A percentile compares a stretch with the other conserved stretches of the same genome.
These are phyloP conservation scores for Pachypanchax playfairii DNA, from an alignment of 2,113 vertebrate species.

Conservation along the genomic window DNA sequence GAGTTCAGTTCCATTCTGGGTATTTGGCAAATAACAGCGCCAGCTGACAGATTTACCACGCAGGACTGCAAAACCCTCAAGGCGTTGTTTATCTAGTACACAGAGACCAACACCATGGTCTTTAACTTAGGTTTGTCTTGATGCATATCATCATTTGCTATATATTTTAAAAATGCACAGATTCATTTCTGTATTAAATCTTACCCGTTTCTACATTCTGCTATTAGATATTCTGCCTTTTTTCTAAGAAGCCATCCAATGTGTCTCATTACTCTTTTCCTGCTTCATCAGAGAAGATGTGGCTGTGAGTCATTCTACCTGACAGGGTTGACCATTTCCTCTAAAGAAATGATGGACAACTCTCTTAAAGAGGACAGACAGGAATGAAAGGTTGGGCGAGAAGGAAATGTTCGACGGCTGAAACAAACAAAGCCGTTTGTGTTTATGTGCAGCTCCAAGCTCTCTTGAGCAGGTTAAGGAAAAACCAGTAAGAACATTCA, in stretches of 20 bases:
- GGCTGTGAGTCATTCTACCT: slow-evolving; percentile 44
- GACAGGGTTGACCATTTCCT: slow-evolving; percentile 47
- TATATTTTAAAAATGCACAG: no score
- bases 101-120: slow-evolving; percentile 30
- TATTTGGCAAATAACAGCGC: slow-evolving; percentile 34
- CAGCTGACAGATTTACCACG: slow-evolving; percentile 40
- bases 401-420: slow-evolving; percentile 25
- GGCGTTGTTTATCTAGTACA: slow-evolving; percentile 33
- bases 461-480: not conserved
- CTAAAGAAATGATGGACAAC: not conserved
- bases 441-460: slow-evolving; percentile 23
- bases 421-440: slow-evolving; percentile 37
- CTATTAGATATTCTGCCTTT: slow-evolving; percentile 21
- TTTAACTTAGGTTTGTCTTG: slow-evolving; percentile 11
- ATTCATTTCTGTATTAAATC: no score
- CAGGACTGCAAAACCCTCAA: slow-evolving; percentile 27
- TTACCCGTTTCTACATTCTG: slow-evolving; percentile 8
- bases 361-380: slow-evolving; percentile 22
- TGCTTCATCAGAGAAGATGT: slow-evolving; percentile 35
- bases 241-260: slow-evolving; percentile 21
- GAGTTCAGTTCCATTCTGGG: slow-evolving; percentile 30
- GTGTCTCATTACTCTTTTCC: slow-evolving; percentile 43
- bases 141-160: not conserved
- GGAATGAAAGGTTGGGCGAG: slow-evolving; percentile 25
- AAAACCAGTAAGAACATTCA: slow-evolving; percentile 1